Evolutionary conservation across 2,888 invertebrate species (phyloP).

Genomic region (Drosophila picticornis): DNA sequence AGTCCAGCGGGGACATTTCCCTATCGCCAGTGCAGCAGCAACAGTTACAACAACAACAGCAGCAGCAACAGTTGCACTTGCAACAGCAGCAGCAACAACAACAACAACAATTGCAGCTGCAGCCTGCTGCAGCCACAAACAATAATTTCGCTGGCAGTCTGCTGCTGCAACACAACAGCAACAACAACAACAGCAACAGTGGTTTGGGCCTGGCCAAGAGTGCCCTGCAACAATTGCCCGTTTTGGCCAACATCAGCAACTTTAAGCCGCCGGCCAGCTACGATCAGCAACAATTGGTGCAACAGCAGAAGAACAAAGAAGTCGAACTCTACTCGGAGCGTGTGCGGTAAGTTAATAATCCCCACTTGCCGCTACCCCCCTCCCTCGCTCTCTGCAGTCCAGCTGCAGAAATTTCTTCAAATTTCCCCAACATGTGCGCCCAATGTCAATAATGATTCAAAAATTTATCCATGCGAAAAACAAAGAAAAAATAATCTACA

Average conservation of each 20-base stretch:
- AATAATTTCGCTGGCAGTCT: slow-evolving; percentile 33
- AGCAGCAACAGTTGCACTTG: slow-evolving; percentile 31
- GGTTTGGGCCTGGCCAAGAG: slow-evolving; percentile 66
- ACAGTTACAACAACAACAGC: slow-evolving; percentile 60
- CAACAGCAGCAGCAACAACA: slow-evolving; percentile 49
- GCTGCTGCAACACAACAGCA: slow-evolving; percentile 55
- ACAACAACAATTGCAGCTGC: slow-evolving; percentile 31
- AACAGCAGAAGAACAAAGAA: slow-evolving; percentile 90
- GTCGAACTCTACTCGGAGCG: slow-evolving; percentile 92
- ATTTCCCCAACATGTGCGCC: slow-evolving; percentile 65
- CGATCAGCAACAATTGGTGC: slow-evolving; percentile 83
- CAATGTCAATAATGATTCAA: slow-evolving; percentile 54
- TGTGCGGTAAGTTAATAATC: slow-evolving; percentile 88
- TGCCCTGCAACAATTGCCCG: slow-evolving; percentile 46
- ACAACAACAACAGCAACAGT: slow-evolving; percentile 38
- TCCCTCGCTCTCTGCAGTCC: not conserved
- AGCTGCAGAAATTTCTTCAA: slow-evolving; percentile 20
- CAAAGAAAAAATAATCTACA: not conserved
- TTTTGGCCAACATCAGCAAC: slow-evolving; percentile 71
- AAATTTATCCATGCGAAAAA: slow-evolving; percentile 19
- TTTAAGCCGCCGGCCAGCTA: slow-evolving; percentile 76
- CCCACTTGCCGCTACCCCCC: not conserved
- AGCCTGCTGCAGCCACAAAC: slow-evolving; percentile 16
- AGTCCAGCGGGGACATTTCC: slow-evolving; percentile 90
- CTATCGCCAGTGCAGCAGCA: slow-evolving; percentile 77